These are phyloP conservation scores for Lordiphosa mommai DNA, from an alignment of 1,140 invertebrate genomes.

Conservation along the genomic window DNA sequence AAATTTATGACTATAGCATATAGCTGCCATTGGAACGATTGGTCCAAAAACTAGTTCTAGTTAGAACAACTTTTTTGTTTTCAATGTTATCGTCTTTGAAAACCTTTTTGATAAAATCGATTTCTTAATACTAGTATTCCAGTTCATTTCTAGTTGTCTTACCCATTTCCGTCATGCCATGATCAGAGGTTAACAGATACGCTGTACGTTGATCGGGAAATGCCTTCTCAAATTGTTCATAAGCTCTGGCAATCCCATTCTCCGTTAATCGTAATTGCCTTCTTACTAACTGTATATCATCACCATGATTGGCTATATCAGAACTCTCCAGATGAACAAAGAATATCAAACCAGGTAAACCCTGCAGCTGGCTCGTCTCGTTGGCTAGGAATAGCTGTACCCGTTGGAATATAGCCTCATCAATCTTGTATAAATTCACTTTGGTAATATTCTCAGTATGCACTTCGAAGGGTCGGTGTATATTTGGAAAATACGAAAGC, in stretches of 20 bases:
- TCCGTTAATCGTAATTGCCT: conserved; percentile 90
- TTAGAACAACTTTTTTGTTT: too few relatives aligned
- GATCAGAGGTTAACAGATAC: conserved; percentile 85
- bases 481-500: conserved; percentile 84
- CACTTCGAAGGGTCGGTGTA: conserved; percentile 47
- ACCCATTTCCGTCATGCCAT: too few relatives aligned
- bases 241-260: conserved; percentile 86
- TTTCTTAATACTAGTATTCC: too few relatives aligned
- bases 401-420: conserved; percentile 93
- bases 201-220: conserved; percentile 90
- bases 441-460: conserved; percentile 83
- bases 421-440: conserved; percentile 84
- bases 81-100: too few relatives aligned
- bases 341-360: conserved; percentile 86
- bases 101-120: too few relatives aligned
- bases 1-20: too few relatives aligned
- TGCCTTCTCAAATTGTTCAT: conserved; percentile 85
- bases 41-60: too few relatives aligned
- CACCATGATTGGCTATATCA: conserved; percentile 86
- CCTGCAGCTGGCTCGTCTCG: conserved; percentile 74
- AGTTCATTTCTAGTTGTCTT: too few relatives aligned
- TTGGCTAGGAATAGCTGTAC: conserved; percentile 86
- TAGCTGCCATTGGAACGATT: too few relatives aligned
- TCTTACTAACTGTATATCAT: conserved; percentile 90
- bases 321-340: conserved; percentile 96